Conservation (phyloP, 2,888 invertebrate species). For the Leptopterna dolabrata region DNA sequence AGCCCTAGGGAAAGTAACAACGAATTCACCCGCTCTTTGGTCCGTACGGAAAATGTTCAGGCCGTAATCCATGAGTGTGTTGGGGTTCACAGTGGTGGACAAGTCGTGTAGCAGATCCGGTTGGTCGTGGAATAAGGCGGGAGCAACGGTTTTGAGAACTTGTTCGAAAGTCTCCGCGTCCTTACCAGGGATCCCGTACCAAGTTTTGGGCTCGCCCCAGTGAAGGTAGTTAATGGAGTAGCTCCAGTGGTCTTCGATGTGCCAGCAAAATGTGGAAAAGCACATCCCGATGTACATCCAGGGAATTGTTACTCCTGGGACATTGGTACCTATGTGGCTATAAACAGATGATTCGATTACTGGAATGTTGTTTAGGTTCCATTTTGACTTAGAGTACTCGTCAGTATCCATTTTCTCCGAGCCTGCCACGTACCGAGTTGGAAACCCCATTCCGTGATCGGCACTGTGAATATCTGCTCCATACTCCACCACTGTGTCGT, state of each 20-base stretch:
- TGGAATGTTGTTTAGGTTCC: constrained; percentile 98
- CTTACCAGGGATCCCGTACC: constrained; percentile 96
- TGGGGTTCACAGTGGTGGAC: constrained; percentile 98
- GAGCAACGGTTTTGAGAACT: constrained; percentile 95
- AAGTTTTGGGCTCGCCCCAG: constrained; percentile 98
- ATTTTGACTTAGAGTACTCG: constrained; percentile 90
- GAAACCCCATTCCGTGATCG: constrained; percentile 98
- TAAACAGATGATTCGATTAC: constrained; percentile 93
- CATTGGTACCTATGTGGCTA: constrained; percentile 96
- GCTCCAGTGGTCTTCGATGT: constrained; percentile 99
- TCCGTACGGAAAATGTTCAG: constrained; percentile 79
- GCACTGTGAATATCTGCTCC: constrained; percentile 98
- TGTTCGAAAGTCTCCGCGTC: constrained; percentile 94
- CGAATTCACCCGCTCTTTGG: constrained; percentile 98
- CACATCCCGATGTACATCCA: constrained; percentile 99
- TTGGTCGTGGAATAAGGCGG: constrained; percentile 94
- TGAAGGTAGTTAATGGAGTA: constrained; percentile 99
- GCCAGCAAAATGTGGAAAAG: constrained; percentile 99
- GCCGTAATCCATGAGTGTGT: constrained; percentile 85
- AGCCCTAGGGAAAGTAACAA: constrained; percentile 98
- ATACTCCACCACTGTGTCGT: constrained; percentile 97
- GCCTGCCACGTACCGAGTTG: constrained; percentile 74
- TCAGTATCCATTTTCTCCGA: constrained; percentile 50
- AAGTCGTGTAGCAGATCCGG: constrained; percentile 97
- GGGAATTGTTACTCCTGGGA: constrained; percentile 92